phyloP scores from a whole-genome alignment of 2,888 invertebrate species.

The Molorchus minor region DNA sequence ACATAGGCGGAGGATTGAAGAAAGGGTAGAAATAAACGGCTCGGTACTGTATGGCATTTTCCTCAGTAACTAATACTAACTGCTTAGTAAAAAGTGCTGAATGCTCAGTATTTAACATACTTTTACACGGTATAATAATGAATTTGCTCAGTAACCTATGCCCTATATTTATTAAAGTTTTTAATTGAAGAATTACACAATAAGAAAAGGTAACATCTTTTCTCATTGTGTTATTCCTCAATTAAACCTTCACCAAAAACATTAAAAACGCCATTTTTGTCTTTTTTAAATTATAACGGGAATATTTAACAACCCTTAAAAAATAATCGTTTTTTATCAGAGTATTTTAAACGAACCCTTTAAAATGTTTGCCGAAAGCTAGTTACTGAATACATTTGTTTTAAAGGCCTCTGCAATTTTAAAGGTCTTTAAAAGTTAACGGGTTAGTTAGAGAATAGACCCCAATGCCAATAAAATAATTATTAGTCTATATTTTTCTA shows the following conservation, averaged over 20 bases:
- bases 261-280: too few species aligned
- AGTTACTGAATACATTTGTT: not conserved
- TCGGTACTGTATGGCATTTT: not conserved
- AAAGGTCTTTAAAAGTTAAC: not conserved
- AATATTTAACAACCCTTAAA: too few species aligned
- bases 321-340: too few species aligned
- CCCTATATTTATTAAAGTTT: not conserved
- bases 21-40: not conserved
- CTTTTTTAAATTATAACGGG: too few species aligned
- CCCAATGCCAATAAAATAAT: not conserved
- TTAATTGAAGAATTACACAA: too few species aligned
- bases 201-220: too few species aligned
- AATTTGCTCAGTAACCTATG: not conserved
- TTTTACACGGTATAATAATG: not conserved
- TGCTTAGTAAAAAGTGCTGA: not conserved
- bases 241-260: too few species aligned
- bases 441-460: not conserved
- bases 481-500: not conserved
- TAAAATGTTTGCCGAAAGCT: not conserved
- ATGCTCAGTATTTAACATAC: not conserved
- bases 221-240: too few species aligned
- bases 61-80: not conserved
- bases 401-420: not conserved
- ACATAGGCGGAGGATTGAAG: not conserved
- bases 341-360: not conserved